Evolutionary conservation across 2,797 vertebrate species (phyloP).

Genomic region (Lagorchestes hirsutus): DNA sequence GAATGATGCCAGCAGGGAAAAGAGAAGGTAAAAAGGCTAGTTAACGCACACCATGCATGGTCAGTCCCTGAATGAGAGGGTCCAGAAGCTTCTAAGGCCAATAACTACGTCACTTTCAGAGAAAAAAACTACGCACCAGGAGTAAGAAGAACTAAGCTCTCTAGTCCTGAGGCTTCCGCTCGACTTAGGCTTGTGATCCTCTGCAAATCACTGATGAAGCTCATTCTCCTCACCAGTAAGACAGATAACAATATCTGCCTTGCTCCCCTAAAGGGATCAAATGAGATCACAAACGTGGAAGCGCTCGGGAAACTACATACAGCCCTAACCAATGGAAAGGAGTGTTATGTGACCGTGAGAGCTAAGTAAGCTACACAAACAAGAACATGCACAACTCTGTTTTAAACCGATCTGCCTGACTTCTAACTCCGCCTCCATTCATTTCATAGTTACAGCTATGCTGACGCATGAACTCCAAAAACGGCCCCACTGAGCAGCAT

Average conservation of each 20-base stretch:
- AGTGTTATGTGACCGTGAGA: background rate
- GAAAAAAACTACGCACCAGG: background rate
- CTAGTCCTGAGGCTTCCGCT: background rate
- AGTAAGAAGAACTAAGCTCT: background rate
- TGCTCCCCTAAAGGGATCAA: background rate
- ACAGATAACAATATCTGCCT: background rate
- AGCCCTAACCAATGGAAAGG: background rate
- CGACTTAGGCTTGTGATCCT: background rate
- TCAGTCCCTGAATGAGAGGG: background rate
- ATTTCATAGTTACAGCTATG: background rate
- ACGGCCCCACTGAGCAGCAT: background rate
- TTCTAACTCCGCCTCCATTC: background rate
- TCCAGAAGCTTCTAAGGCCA: background rate
- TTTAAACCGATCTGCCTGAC: background rate
- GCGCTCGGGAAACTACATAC: background rate
- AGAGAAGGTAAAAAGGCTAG: background rate
- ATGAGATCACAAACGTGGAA: background rate
- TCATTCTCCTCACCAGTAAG: background rate
- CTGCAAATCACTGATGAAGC: background rate
- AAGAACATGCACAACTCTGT: background rate
- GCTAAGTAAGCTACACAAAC: background rate
- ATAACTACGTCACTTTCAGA: background rate
- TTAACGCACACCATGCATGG: background rate
- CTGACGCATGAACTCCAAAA: background rate
- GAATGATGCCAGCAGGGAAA: background rate